Evolutionary conservation across 2,113 vertebrate species (phyloP), one percentile per base, ranked within the genome.

Genomic region (Phaethon lepturus): DNA sequence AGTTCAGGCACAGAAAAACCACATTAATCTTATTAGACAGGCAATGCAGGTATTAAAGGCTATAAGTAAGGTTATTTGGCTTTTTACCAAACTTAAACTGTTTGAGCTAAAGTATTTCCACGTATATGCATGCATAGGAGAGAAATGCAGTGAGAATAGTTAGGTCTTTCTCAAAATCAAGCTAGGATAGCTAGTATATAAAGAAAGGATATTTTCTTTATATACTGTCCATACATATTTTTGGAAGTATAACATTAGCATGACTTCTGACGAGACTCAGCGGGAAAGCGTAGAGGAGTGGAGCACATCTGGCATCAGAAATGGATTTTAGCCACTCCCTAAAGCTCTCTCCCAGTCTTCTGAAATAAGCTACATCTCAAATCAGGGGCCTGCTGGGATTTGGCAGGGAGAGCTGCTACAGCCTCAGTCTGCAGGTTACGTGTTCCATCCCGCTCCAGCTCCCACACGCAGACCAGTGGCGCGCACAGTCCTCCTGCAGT

Each of bases 401-500:
- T 77, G 68, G 49, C 59, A 77, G 67, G 5, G 18, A 62, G n/a
- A 77, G 35, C n/a, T 6, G 25, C 28, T 2, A 1, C 33, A 72
- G 45, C 22, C 26, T 56, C 13, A 24, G 9, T 4, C 1, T 2
- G 38, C 13, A 90, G 64, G 62, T 88, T 58, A 8, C 1, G 5
- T 2, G 33, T 11, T 74, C 53, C 53, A 62, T 4, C 5, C 16
- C 13, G n/a, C n/a, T 79, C 31, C 71, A 90, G 71, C 24, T 87
- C 29, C 38, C 59, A 42, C 40, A 7, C 0, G 1, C 25, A 74
- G 49, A 49, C 2, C 33, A 16, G 28, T 10, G 20, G 17, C 3
- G 1, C 1, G 11, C 47, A 33, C 25, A 55, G 53, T 25, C 24
- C n/a, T 52, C 28, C 1, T 4, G n/a, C 26, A 45, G 68, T 28